Conservation (phyloP, 2,113 vertebrate genomes). For the Tetrax tetrax region DNA sequence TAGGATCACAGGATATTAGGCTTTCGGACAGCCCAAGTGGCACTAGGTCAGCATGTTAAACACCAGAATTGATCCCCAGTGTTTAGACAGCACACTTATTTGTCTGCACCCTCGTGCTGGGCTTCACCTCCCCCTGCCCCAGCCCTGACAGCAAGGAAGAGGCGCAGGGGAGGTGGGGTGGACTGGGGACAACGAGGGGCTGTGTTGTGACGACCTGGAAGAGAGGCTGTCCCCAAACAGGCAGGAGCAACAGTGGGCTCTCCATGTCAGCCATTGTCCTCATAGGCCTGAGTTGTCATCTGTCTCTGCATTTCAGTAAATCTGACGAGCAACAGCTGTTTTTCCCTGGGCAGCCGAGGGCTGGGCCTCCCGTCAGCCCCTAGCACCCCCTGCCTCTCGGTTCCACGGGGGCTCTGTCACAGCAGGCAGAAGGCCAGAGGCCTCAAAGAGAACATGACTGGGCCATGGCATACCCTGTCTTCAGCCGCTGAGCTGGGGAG, state of each 20-base stretch:
- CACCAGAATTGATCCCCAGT: not conserved
- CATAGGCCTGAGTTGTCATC: not conserved
- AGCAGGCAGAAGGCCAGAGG: not conserved
- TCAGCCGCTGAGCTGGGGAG: not conserved
- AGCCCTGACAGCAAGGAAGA: not conserved
- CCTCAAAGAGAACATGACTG: fast-evolving
- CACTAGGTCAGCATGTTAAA: not conserved
- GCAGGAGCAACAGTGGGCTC: not conserved
- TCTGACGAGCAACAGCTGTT: not conserved
- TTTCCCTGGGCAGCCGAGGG: not conserved
- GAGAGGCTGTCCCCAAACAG: not conserved
- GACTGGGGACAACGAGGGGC: not conserved
- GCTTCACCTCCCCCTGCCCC: not conserved
- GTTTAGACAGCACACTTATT: not conserved
- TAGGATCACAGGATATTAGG: not conserved
- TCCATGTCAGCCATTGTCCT: not conserved
- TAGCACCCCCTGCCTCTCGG: no score
- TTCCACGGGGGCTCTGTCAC: not conserved
- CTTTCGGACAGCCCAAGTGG: not conserved
- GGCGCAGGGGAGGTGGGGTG: not conserved
- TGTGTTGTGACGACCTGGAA: fast-evolving
- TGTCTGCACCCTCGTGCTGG: not conserved
- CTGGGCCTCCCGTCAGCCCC: no score
- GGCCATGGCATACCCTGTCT: not conserved
- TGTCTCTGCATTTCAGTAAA: not conserved